Evolutionary conservation across 1,140 invertebrate genomes (phyloP), one percentile per base, ranked within the genome.

Genomic region (Zaprionus inermis): DNA sequence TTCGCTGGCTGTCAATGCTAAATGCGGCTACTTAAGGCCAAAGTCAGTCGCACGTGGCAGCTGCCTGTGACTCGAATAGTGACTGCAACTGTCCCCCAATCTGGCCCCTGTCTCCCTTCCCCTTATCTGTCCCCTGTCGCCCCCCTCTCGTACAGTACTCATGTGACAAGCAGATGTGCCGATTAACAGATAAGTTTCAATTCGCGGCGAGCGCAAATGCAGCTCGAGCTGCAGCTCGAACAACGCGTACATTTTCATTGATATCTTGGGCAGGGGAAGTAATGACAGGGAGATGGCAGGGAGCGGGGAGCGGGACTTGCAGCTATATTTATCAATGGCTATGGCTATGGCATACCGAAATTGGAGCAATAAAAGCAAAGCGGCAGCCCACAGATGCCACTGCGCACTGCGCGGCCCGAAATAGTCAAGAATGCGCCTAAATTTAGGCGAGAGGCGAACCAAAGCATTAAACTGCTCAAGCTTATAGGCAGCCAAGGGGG

Each of bases 101-200:
- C 52, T 5, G 11, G 1, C 10, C 58, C 41, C n/a, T n/a, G n/a
- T n/a, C n/a, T n/a, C 57, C 30, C 36, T 10, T 11, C n/a, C n/a
- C 0, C 10, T 10, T 14, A 49, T n/a, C 34, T 11, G 1, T 18
- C 10, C 6, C 51, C 67, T 36, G n/a, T n/a, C n/a, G n/a, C n/a
- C 1, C 3, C 5, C n/a, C 12, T 60, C 24, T 28, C 3, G 36
- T 49, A 28, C 49, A 28, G 12, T 46, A 60, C 57, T 85, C 84
- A 89, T 84, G 80, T 84, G 84, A 89, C 84, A 88, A 89, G 54
- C 84, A 88, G 84, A 88, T 88, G 84, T 78, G 80, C 44, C 80
- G 79, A 88, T 88, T 88, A 88, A 86, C 84, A 89, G 83, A 88
- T 88, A 88, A 78, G 65, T 88, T 88, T 83, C 77, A 79, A 83